Conservation (phyloP, 2,113 vertebrate species). For the Actenoides lindsayi region DNA sequence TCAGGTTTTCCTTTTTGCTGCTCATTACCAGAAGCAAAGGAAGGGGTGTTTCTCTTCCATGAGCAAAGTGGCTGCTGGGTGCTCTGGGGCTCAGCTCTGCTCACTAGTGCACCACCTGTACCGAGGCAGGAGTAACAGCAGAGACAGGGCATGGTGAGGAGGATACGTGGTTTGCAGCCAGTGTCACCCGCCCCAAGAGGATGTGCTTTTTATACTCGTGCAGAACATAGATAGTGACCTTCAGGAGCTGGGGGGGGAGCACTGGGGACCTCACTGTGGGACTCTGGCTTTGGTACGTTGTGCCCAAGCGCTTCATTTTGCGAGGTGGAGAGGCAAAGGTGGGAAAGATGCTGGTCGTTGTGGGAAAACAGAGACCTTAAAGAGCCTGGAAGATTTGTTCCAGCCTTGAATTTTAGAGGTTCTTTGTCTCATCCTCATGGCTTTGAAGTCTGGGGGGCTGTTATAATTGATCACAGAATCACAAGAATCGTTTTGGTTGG, state of each 20-base stretch:
- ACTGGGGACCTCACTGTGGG: rapidly evolving
- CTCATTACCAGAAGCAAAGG: neutral
- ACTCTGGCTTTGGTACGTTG: neutral
- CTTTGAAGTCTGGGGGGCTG: neutral
- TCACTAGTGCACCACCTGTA: rapidly evolving
- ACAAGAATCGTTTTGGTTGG: neutral
- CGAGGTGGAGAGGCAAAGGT: neutral
- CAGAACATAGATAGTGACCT: neutral
- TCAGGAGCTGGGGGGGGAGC: neutral
- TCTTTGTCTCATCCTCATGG: neutral
- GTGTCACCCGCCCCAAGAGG: neutral
- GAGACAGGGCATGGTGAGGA: rapidly evolving
- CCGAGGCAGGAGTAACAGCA: neutral
- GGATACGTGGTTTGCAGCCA: neutral
- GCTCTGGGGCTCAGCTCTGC: neutral
- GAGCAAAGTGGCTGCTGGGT: neutral
- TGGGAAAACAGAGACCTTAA: neutral
- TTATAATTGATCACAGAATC: neutral
- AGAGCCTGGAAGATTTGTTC: neutral
- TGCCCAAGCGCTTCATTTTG: rapidly evolving
- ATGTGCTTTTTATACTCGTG: neutral
- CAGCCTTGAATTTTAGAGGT: neutral
- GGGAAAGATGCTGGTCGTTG: rapidly evolving
- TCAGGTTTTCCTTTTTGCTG: neutral
- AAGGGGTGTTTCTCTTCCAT: neutral